Conservation (phyloP, 2,797 vertebrate species). For the Sternarchorhynchus goeldii region DNA sequence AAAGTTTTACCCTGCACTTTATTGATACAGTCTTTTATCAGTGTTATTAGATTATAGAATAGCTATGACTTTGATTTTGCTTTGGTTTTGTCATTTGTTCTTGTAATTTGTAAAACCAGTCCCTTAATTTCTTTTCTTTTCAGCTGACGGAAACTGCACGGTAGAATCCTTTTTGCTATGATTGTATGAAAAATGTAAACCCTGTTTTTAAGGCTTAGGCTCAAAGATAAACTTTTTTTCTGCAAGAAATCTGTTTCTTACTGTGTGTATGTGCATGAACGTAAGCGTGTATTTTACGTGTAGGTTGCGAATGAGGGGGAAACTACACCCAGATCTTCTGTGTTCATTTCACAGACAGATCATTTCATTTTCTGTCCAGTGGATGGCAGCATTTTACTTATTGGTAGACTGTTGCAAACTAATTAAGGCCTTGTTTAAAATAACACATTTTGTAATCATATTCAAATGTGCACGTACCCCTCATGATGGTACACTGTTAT, state of each 20-base stretch:
- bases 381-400: too few species aligned
- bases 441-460: too few species aligned
- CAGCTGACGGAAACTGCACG: neutral
- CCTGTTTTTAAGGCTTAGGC: slow-evolving; percentile 39
- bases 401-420: too few species aligned
- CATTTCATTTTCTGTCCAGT: too few species aligned
- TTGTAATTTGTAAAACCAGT: slow-evolving; percentile 34
- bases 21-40: slow-evolving; percentile 43
- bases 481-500: too few species aligned
- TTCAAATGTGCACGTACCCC: too few species aligned
- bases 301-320: too few species aligned
- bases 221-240: slow-evolving; percentile 38
- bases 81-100: slow-evolving; percentile 35
- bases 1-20: slow-evolving; percentile 63
- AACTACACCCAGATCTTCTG: too few species aligned
- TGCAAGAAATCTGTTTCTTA: neutral
- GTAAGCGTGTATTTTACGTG: too few species aligned
- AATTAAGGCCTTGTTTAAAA: too few species aligned
- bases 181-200: slow-evolving; percentile 27
- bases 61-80: slow-evolving; percentile 22
- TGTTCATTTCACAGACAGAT: too few species aligned
- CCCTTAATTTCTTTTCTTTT: slow-evolving; percentile 13
- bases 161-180: slow-evolving; percentile 12
- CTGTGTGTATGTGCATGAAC: too few species aligned
- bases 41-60: slow-evolving; percentile 29